phyloP scores from a whole-genome alignment of 2,888 invertebrate species.

The Amiota communis region DNA sequence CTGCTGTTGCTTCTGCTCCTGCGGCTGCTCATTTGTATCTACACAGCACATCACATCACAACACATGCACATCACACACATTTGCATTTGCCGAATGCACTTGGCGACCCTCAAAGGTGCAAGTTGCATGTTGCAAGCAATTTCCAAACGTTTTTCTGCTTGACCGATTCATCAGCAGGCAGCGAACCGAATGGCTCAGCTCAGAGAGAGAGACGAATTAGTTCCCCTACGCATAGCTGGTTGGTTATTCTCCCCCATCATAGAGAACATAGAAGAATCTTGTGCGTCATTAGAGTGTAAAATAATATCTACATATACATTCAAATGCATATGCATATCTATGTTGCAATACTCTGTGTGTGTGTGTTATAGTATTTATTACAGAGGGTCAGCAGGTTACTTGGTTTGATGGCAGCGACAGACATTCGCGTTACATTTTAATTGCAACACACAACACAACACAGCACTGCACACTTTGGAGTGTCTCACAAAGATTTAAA shows the following conservation, averaged over 20 bases:
- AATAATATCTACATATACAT: constrained; percentile 44
- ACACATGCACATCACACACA: neutral
- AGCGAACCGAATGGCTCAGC: neutral
- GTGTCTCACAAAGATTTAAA: neutral
- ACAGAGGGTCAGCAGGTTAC: constrained; percentile 65
- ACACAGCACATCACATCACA: too few relatives aligned
- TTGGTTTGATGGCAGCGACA: too few relatives aligned
- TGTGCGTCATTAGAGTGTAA: constrained; percentile 53
- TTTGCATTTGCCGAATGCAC: neutral
- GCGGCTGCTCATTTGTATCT: constrained; percentile 33
- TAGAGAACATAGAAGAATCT: constrained; percentile 28
- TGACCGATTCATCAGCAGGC: constrained; percentile 63
- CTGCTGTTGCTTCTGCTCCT: too few relatives aligned
- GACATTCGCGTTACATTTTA: neutral
- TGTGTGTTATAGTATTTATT: neutral
- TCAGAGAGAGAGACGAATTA: neutral
- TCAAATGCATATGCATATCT: constrained; percentile 19
- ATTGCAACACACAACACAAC: neutral
- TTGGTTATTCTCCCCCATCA: constrained; percentile 33
- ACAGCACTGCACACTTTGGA: neutral
- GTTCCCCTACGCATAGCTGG: constrained; percentile 41
- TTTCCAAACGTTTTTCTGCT: constrained; percentile 67
- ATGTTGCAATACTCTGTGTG: constrained; percentile 3
- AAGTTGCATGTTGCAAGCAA: constrained; percentile 58
- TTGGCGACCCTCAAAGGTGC: constrained; percentile 53